Evolutionary conservation across 2,888 invertebrate species (phyloP).

Genomic region (Ctena decussata): DNA sequence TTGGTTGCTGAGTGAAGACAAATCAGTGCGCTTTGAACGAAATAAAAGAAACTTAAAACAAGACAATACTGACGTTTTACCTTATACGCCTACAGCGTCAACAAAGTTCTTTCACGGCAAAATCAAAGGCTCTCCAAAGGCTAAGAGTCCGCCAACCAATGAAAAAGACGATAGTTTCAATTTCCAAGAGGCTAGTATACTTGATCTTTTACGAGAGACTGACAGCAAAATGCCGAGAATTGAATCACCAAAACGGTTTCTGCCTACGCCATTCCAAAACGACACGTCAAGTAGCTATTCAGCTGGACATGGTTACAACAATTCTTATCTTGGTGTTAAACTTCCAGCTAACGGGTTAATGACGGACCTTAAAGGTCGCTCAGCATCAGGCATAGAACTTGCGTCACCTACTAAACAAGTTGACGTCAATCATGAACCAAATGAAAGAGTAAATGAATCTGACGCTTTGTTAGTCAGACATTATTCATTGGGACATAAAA

Average conservation of each 20-base stretch:
- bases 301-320: not conserved
- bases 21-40: conserved; percentile 55
- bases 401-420: conserved; percentile 2
- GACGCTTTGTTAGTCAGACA: conserved; percentile 41
- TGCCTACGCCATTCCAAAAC: conserved; percentile 16
- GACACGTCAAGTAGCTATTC: not conserved
- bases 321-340: not conserved
- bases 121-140: conserved; percentile 27
- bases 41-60: conserved; percentile 42
- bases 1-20: conserved; percentile 85
- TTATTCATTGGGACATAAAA: conserved; percentile 46
- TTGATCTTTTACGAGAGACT: conserved; percentile 62
- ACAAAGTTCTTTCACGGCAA: conserved; percentile 20
- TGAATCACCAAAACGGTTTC: conserved; percentile 49
- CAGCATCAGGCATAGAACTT: conserved; percentile 42
- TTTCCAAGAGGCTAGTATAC: conserved; percentile 50
- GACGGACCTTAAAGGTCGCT: conserved; percentile 15
- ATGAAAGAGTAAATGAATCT: conserved; percentile 20
- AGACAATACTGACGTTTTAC: conserved; percentile 29
- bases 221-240: conserved; percentile 35
- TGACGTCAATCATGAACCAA: not conserved
- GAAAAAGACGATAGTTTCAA: conserved; percentile 43
- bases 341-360: conserved; percentile 27
- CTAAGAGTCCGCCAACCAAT: not conserved
- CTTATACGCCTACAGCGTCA: conserved; percentile 25